Evolutionary conservation across 2,888 invertebrate species (phyloP), one percentile per base, ranked within the genome.

Genomic region (Linyphia triangularis): DNA sequence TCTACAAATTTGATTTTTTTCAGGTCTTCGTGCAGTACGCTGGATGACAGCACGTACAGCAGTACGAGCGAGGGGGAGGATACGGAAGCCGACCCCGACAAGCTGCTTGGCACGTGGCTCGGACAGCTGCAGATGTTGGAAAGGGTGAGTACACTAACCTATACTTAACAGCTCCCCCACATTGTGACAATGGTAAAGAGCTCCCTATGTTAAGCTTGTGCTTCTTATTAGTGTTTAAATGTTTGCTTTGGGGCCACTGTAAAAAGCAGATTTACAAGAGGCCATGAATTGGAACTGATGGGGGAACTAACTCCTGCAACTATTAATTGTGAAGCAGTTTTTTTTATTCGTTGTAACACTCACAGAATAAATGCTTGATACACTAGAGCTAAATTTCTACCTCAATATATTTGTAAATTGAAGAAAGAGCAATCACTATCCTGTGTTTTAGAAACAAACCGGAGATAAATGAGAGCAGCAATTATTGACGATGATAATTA

Each of bases 31-130:
- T 81, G 61, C 61, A 33, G 43, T 10, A 67, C 79, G 13, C 22
- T 83, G 6, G 89, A 88, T 3, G 89, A 89, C 67, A 89, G 89
- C 57, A 89, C 88, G 1, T 89, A 89, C 81, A 91, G 91, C 83
- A 91, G 90, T 65, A 91, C 90, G n/a, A 91, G 91, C 57, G 93
- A 93, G 89, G 92, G 92, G 9, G 81, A 88, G 37, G 93, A 93
- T 85, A 91, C 91, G 22, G 73, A 85, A 24, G 91, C 91, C 33
- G 91, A 90, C 93, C 96, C 96, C 24, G 96, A 96, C 92, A 95
- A 95, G 91, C 94, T 96, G 91, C 94, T 96, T 91, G 96, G 96
- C 93, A 95, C 95, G 92, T 96, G 96, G 96, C 94, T 96, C 10
- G 96, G 96, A 89, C 96, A 96, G 92, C 94, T 96, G 91, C 95